Conservation (phyloP, 1,140 invertebrate species). For the Cepaea nemoralis region DNA sequence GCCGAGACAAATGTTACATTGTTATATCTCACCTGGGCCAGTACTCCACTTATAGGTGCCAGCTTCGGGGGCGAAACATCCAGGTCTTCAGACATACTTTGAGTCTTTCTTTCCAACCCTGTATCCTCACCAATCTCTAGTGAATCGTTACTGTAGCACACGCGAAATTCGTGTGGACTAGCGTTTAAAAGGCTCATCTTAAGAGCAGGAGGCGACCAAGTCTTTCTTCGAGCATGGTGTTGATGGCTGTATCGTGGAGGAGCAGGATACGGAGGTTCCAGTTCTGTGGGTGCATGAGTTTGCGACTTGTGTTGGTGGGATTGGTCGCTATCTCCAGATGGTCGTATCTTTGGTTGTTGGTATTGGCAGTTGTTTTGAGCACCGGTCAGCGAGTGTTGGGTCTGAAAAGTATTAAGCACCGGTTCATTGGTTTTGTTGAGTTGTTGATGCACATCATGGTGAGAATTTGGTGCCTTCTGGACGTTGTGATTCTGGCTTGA, state of each 20-base stretch:
- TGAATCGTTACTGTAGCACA: conserved; percentile 39
- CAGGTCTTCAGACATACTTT: conserved; percentile 32
- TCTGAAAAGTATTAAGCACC: conserved; percentile 9
- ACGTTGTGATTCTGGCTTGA: neutral
- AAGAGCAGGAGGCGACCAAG: conserved; percentile 31
- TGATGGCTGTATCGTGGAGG: conserved; percentile 31
- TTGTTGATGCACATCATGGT: neutral
- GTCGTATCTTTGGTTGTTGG: conserved; percentile 11
- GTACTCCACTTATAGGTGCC: conserved; percentile 40
- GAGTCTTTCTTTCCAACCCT: neutral
- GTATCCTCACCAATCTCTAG: conserved; percentile 21
- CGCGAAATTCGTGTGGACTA: conserved; percentile 6
- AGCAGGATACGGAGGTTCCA: conserved; percentile 21
- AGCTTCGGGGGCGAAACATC: conserved; percentile 29
- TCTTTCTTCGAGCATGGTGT: conserved; percentile 28
- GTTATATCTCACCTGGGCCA: conserved; percentile 24
- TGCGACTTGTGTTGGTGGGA: neutral
- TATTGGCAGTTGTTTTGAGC: conserved; percentile 22
- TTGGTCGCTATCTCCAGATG: neutral
- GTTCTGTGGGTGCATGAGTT: neutral
- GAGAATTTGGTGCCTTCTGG: neutral
- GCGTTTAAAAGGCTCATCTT: conserved; percentile 34
- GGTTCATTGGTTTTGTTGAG: neutral
- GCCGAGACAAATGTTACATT: too few relatives aligned
- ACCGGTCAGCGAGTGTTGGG: conserved; percentile 26